Conservation (phyloP, 2,113 vertebrate species). For the Stictonetta naevosa region DNA sequence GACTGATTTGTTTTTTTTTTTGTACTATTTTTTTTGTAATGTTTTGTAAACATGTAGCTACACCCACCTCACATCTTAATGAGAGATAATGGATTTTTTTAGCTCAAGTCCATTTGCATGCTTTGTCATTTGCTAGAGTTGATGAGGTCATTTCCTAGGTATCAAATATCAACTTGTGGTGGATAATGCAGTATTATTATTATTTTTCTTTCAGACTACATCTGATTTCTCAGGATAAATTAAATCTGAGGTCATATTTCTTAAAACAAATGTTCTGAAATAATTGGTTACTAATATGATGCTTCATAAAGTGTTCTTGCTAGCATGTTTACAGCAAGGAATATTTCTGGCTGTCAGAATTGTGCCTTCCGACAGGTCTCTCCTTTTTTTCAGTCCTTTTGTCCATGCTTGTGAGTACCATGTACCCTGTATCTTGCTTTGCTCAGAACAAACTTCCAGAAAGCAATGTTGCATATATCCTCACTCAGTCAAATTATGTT, state of each 20-base stretch:
- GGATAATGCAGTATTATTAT: background rate
- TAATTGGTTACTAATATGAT: background rate
- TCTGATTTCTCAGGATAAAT: background rate
- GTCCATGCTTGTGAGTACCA: rapidly evolving
- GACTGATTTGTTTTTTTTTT: background rate
- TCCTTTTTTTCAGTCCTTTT: background rate
- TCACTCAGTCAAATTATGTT: background rate
- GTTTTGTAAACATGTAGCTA: background rate
- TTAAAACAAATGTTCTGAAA: background rate
- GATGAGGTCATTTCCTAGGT: background rate
- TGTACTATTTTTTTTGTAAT: too few species aligned
- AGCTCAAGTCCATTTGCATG: background rate
- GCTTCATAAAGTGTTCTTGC: background rate
- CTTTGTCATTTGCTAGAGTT: background rate
- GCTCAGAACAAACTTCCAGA: background rate
- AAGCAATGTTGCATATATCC: background rate
- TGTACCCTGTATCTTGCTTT: background rate
- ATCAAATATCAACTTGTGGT: background rate
- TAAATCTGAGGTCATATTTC: background rate
- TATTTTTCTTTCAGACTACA: background rate
- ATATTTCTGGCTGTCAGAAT: background rate
- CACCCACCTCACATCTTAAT: background rate
- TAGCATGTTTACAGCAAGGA: background rate
- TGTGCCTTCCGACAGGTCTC: background rate
- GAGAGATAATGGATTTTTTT: background rate